Percentiles rank a stretch among this genome's conserved stretches.
Evolutionary conservation across 2,888 invertebrate species (phyloP).

Genomic region (Cyaniris semiargus): DNA sequence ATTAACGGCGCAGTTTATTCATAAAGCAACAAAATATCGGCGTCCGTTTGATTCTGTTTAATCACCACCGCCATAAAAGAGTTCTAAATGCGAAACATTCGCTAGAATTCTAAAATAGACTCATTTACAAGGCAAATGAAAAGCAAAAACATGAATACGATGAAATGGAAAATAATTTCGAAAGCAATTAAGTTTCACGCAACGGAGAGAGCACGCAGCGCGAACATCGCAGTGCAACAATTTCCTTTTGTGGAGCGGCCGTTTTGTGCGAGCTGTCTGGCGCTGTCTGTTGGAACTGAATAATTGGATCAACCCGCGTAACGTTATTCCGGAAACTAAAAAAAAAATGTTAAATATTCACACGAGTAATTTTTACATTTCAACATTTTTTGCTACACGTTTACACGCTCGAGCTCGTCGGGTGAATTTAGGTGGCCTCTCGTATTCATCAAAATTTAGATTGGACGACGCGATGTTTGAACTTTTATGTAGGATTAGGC

Average conservation of each 20-base stretch:
- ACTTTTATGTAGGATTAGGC: constrained; percentile 5
- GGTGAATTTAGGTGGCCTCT: neutral
- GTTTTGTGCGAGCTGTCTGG: constrained; percentile 23
- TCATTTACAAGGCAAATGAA: constrained; percentile 25
- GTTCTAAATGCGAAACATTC: neutral
- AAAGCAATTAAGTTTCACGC: constrained; percentile 30
- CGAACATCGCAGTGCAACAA: constrained; percentile 2
- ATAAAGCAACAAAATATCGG: neutral
- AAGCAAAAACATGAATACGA: constrained; percentile 26
- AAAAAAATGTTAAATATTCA: neutral
- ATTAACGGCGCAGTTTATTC: neutral
- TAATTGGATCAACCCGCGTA: constrained; percentile 30
- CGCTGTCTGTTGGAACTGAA: constrained; percentile 23
- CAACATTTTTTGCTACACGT: constrained; percentile 7
- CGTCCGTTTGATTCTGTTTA: neutral
- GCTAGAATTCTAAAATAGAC: constrained; percentile 2
- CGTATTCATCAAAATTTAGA: constrained; percentile 8
- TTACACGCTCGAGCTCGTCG: constrained; percentile 8
- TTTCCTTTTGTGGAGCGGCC: constrained; percentile 24
- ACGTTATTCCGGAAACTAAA: constrained; percentile 20
- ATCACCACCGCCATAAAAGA: neutral
- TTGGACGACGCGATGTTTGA: constrained; percentile 5
- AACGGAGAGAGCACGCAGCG: constrained; percentile 8
- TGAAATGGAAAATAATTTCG: constrained; percentile 27
- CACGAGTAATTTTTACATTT: neutral